Evolutionary conservation across 2,888 invertebrate species (phyloP), one percentile per base, ranked within the genome.

Genomic region (Drosophila ezoana): DNA sequence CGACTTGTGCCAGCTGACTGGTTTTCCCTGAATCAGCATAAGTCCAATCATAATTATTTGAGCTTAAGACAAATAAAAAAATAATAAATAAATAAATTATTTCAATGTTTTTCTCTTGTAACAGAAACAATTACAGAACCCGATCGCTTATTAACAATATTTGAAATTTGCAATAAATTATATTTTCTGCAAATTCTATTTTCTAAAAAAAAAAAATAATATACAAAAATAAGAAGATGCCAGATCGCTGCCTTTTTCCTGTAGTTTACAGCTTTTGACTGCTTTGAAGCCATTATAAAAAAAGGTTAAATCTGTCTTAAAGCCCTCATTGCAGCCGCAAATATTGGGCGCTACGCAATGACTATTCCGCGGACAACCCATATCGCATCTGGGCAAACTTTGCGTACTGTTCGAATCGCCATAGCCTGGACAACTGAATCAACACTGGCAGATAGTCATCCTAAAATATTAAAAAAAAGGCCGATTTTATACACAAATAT

Each of bases 341-440:
- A 18, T 9, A 14, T 63, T 59, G 1, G 48, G 56, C 4, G 33
- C n/a, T 4, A 9, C 13, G 10, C 76, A 75, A 13, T 56, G 33
- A 20, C 62, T 53, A 14, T 63, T 44, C 1, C 11, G 4, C 0
- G 70, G 56, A 61, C 76, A 74, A 1, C 58, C 51, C 28, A 54
- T 9, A 28, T 61, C 58, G 18, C 74, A 74, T 14, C n/a, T 41
- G 38, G 35, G 47, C 1, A n/a, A 20, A 33, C 71, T 65, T 23
- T 43, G 11, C 1, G 4, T 13, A 11, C 0, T 4, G 11, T 38
- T 28, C 9, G 9, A 16, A 8, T 8, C 20, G 20, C 11, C 41
- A 49, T 61, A 45, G 13, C 65, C 74, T 0, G 56, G 51, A 18
- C 74, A 75, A 32, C 38, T 16, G 20, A 4, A 40, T 14, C 4